These are phyloP conservation scores for Aleadryas rufinucha DNA, from an alignment of 2,113 vertebrate genomes.

Conservation along the genomic window DNA sequence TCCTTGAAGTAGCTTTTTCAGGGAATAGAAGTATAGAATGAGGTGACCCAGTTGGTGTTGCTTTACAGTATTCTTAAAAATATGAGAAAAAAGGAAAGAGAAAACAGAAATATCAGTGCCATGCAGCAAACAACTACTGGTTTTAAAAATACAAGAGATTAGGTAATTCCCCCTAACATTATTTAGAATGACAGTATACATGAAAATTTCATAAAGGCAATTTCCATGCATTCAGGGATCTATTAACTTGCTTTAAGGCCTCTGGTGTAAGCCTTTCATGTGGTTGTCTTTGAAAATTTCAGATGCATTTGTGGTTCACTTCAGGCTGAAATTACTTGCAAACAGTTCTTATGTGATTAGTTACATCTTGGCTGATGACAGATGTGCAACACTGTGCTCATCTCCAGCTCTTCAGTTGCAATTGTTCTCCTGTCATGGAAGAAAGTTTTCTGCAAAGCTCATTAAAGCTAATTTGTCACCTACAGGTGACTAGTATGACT, in stretches of 20 bases:
- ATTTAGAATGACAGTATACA: background rate
- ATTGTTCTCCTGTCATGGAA: background rate
- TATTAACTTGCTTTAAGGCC: conserved; percentile 11
- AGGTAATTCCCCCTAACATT: background rate
- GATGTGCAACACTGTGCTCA: background rate
- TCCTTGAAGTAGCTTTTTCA: background rate
- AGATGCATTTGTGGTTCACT: background rate
- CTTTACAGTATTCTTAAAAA: background rate
- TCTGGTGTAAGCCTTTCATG: background rate
- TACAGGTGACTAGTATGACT: background rate
- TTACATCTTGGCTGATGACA: background rate
- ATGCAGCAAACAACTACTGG: background rate
- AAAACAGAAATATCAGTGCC: background rate
- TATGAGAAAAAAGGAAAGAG: background rate
- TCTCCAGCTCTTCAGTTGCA: background rate
- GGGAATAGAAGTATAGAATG: background rate
- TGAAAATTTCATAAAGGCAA: conserved; percentile 5
- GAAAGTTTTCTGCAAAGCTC: background rate
- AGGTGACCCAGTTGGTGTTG: background rate
- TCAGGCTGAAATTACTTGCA: background rate
- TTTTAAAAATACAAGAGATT: background rate
- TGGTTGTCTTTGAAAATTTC: background rate
- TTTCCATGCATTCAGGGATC: background rate
- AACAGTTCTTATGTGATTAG: background rate
- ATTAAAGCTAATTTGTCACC: background rate